These are phyloP conservation scores for Agriopis aurantiaria DNA, from an alignment of 2,888 invertebrate genomes.

Conservation along the genomic window DNA sequence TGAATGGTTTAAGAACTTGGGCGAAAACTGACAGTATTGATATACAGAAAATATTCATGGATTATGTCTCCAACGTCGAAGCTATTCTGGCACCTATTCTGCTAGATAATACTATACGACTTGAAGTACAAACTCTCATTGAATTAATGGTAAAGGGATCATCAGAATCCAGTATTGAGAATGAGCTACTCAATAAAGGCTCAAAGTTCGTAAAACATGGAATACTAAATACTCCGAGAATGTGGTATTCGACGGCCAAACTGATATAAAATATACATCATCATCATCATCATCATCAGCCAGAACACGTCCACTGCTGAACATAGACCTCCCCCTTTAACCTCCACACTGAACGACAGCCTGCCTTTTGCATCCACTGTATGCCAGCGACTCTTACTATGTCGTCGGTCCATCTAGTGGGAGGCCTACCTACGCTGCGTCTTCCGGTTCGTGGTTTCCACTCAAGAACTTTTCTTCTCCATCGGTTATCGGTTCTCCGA, in stretches of 20 bases:
- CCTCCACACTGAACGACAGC: no score
- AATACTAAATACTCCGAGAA: background rate
- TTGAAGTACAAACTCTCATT: slow-evolving; percentile 4
- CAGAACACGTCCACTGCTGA: no score
- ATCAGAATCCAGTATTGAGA: background rate
- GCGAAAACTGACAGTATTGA: background rate
- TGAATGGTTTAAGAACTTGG: background rate
- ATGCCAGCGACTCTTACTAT: no score
- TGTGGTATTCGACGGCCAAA: background rate
- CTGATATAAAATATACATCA: no score
- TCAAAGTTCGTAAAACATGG: background rate
- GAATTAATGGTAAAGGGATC: background rate
- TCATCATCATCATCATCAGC: no score
- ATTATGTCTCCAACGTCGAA: background rate
- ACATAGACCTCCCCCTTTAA: no score
- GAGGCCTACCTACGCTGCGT: no score
- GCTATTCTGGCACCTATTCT: background rate
- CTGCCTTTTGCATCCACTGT: no score
- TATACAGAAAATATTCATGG: background rate
- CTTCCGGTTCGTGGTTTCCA: no score
- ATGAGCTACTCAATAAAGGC: background rate
- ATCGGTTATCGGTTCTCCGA: no score
- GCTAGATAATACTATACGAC: background rate
- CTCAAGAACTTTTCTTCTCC: no score
- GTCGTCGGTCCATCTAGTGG: no score